These are phyloP conservation scores for Ephialtes manifestator DNA, from an alignment of 2,888 invertebrate species.

Conservation along the genomic window DNA sequence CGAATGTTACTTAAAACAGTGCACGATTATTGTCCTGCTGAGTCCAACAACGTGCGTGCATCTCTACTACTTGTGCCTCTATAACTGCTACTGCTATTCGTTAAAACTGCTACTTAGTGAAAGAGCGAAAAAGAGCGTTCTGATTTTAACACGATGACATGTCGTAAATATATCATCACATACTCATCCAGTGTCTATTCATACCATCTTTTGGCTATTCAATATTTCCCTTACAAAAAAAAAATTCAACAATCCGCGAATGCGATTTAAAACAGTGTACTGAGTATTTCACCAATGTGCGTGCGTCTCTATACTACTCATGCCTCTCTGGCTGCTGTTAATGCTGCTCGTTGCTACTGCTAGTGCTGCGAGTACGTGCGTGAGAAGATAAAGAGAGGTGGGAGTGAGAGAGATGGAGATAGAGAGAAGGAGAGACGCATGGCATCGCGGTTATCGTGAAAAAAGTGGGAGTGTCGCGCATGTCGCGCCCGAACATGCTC, in stretches of 20 bases:
- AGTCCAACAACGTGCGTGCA: too few species aligned
- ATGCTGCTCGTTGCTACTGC: not conserved
- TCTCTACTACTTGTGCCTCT: too few species aligned
- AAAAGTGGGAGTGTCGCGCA: conserved; percentile 78
- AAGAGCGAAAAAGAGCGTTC: too few species aligned
- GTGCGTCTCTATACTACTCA: not conserved
- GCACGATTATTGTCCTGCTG: not conserved
- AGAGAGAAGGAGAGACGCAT: conserved; percentile 55
- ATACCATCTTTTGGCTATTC: too few species aligned
- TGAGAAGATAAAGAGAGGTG: conserved; percentile 39
- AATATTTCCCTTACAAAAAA: too few species aligned
- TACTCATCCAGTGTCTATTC: too few species aligned
- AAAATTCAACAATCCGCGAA: too few species aligned
- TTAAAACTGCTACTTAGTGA: too few species aligned
- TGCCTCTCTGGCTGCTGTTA: not conserved
- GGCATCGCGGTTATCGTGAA: conserved; percentile 67
- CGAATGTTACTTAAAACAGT: not conserved
- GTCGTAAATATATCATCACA: too few species aligned
- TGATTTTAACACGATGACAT: too few species aligned
- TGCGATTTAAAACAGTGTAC: not conserved
- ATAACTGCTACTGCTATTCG: too few species aligned
- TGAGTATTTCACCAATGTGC: conserved; percentile 30
- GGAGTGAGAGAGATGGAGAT: conserved; percentile 39
- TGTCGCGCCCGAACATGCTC: conserved; percentile 71
- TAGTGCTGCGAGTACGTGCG: conserved; percentile 60